Percentiles rank a stretch among this genome's conserved stretches.
Evolutionary conservation across 2,113 vertebrate species (phyloP).

Genomic region (Rattus rattus): DNA sequence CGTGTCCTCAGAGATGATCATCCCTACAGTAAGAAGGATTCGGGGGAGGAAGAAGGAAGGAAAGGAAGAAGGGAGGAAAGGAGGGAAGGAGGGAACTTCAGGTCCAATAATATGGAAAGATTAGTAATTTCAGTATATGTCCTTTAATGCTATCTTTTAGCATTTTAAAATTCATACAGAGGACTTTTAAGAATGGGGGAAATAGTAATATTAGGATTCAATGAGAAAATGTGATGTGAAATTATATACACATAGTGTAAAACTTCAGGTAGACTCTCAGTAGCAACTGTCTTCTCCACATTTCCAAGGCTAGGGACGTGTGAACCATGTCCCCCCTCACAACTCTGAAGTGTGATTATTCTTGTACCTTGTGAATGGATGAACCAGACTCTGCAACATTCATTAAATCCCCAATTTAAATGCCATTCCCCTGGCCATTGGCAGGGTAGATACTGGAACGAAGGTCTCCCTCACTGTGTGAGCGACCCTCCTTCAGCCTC

Average conservation of each 20-base stretch:
- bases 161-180: conserved; percentile 30
- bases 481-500: background rate
- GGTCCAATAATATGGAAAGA: background rate
- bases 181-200: conserved; percentile 14
- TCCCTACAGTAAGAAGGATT: background rate
- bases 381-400: background rate
- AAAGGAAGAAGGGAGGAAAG: too few species aligned
- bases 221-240: background rate
- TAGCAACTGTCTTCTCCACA: background rate
- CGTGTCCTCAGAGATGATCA: background rate
- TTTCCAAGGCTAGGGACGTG: background rate
- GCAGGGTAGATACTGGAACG: background rate
- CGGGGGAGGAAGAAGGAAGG: too few species aligned
- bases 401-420: background rate
- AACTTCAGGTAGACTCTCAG: background rate
- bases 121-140: background rate
- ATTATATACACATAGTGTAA: background rate
- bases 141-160: background rate
- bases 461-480: background rate
- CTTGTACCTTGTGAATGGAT: background rate
- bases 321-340: background rate
- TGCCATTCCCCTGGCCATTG: background rate
- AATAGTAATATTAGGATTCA: conserved; percentile 5
- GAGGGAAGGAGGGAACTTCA: background rate
- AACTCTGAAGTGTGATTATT: background rate